These are phyloP conservation scores for Spermophilus dauricus DNA, from an alignment of 2,113 vertebrate genomes.

Conservation along the genomic window DNA sequence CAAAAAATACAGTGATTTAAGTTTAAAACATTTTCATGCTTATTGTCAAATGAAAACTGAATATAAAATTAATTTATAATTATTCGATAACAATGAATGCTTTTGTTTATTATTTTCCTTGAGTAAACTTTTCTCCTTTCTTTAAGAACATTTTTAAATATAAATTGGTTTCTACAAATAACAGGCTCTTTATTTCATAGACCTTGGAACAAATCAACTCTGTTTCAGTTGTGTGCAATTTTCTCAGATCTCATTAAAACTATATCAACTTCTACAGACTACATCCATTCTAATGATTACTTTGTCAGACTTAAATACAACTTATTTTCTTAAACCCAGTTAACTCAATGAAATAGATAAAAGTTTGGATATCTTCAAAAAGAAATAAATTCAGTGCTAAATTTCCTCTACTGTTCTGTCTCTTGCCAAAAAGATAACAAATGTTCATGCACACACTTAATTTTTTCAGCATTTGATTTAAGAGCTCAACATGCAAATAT, in stretches of 20 bases:
- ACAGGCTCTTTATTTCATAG: not conserved
- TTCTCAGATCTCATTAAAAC: conserved; percentile 50
- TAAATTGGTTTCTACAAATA: not conserved
- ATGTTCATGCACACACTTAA: not conserved
- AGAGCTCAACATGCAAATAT: not conserved
- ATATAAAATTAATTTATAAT: not conserved
- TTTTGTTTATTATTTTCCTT: not conserved
- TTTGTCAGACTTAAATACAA: conserved; percentile 7
- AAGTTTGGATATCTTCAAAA: not conserved
- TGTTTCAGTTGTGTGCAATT: not conserved
- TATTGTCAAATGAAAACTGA: not conserved
- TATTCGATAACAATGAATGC: not conserved
- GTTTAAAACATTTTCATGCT: not conserved
- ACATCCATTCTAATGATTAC: not conserved
- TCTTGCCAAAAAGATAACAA: not conserved
- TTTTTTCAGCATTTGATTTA: not conserved
- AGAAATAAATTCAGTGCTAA: not conserved
- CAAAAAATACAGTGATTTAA: not conserved
- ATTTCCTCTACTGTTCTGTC: not conserved
- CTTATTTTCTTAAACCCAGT: conserved; percentile 37
- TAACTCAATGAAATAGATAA: not conserved
- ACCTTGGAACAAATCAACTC: not conserved
- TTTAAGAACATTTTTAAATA: not conserved
- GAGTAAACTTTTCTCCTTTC: not conserved
- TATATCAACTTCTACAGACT: not conserved